Conservation (phyloP, 2,113 vertebrate genomes). For the Porphyrio hochstetteri region DNA sequence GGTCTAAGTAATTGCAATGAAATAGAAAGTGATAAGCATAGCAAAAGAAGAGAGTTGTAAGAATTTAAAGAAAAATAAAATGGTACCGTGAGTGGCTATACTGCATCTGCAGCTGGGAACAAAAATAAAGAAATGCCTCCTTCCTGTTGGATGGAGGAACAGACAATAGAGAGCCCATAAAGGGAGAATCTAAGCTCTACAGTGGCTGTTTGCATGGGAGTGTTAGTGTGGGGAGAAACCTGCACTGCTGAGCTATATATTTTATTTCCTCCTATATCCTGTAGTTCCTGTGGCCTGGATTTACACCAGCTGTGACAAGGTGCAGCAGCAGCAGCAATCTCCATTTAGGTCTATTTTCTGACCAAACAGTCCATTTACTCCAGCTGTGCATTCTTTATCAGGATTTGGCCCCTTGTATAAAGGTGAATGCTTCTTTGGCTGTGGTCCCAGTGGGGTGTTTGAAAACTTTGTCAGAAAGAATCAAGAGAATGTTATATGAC, state of each 20-base stretch:
- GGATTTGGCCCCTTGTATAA: conserved; percentile 21
- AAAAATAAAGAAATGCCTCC: neutral
- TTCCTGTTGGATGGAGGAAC: neutral
- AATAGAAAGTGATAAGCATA: neutral
- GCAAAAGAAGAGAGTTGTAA: neutral
- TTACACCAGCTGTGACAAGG: neutral
- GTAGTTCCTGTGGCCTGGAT: neutral
- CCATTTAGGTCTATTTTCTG: neutral
- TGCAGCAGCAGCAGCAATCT: neutral
- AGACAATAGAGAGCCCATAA: neutral
- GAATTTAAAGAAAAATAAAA: neutral
- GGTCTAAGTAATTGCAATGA: neutral
- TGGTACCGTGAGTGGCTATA: neutral
- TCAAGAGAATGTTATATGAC: conserved; percentile 38
- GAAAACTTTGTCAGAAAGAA: conserved; percentile 51
- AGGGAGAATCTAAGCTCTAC: neutral
- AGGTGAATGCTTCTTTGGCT: conserved; percentile 32
- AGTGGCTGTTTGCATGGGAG: neutral
- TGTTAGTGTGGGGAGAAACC: neutral
- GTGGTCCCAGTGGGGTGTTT: neutral
- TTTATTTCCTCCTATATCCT: neutral
- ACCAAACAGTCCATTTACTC: neutral
- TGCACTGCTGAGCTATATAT: neutral
- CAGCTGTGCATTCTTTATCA: neutral
- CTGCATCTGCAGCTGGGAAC: neutral